A percentile compares a stretch with the other conserved stretches of the same genome.
These are phyloP conservation scores for Sphyrna mokarran DNA, from an alignment of 2,113 vertebrate genomes.

Conservation along the genomic window DNA sequence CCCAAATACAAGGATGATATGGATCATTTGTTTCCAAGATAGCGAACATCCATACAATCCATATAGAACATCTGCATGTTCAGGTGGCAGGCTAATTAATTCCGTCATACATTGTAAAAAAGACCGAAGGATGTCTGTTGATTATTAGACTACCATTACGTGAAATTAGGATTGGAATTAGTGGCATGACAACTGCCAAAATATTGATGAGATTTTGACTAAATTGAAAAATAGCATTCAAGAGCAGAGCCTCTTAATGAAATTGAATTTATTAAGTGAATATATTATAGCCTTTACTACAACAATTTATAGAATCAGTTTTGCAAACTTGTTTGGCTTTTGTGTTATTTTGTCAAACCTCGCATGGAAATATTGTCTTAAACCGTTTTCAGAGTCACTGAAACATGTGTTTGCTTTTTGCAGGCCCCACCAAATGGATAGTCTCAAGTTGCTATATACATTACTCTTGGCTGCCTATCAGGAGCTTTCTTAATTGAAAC, in stretches of 20 bases:
- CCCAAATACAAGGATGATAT: not conserved
- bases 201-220: not conserved
- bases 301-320: too few species aligned
- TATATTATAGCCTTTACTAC: not conserved
- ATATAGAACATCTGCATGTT: not conserved
- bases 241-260: not conserved
- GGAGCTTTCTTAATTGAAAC: not conserved
- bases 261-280: not conserved
- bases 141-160: not conserved
- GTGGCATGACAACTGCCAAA: not conserved
- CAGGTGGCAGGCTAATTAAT: not conserved
- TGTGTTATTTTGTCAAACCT: too few species aligned
- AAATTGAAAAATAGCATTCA: not conserved
- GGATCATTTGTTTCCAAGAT: not conserved
- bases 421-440: not conserved
- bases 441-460: not conserved
- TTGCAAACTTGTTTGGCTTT: too few species aligned
- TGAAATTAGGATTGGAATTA: not conserved
- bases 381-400: not conserved
- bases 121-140: not conserved
- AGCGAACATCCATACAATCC: not conserved
- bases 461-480: not conserved
- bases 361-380: not conserved
- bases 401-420: not conserved
- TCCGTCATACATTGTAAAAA: not conserved